Conservation (phyloP, 1,140 invertebrate species). For the Lepidotrigona ventralis region DNA sequence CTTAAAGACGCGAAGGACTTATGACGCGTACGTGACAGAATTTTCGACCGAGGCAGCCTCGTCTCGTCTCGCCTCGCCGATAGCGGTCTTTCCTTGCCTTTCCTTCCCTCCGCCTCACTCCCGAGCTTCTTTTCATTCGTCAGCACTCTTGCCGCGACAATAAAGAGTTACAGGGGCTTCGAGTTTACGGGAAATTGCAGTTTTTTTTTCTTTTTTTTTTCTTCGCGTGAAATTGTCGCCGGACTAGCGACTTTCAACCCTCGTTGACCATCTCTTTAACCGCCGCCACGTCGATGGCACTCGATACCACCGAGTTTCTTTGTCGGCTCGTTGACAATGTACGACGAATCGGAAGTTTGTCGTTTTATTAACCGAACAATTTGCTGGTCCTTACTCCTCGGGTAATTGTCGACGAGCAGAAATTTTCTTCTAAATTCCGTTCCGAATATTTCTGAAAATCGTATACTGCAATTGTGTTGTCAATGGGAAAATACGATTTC, state of each 20-base stretch:
- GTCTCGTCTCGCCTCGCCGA: not conserved
- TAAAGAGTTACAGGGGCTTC: slow-evolving; percentile 56
- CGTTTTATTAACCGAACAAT: not conserved
- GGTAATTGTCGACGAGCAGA: not conserved
- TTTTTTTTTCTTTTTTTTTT: slow-evolving; percentile 21
- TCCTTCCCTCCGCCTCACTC: not conserved
- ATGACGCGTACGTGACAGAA: slow-evolving; percentile 72
- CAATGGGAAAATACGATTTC: too few species aligned
- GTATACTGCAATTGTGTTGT: too few species aligned
- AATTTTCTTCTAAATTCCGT: too few species aligned
- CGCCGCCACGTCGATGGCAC: slow-evolving; percentile 48
- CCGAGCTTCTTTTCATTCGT: slow-evolving; percentile 25
- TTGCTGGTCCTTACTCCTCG: too few species aligned
- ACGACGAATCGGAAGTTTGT: not conserved
- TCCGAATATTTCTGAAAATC: too few species aligned
- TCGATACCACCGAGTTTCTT: slow-evolving; percentile 15
- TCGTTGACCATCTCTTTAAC: slow-evolving; percentile 60
- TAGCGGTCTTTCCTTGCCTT: slow-evolving; percentile 40
- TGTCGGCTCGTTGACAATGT: not conserved
- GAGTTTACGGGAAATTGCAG: slow-evolving; percentile 68
- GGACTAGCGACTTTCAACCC: slow-evolving; percentile 12
- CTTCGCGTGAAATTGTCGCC: slow-evolving; percentile 57
- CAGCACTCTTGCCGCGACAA: slow-evolving; percentile 51
- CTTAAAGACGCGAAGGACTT: slow-evolving; percentile 69
- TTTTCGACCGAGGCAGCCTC: slow-evolving; percentile 50